These are phyloP conservation scores for Spongia lamella DNA, from an alignment of 37 sponge, comb jelly and placozoan species.

Conservation along the genomic window DNA sequence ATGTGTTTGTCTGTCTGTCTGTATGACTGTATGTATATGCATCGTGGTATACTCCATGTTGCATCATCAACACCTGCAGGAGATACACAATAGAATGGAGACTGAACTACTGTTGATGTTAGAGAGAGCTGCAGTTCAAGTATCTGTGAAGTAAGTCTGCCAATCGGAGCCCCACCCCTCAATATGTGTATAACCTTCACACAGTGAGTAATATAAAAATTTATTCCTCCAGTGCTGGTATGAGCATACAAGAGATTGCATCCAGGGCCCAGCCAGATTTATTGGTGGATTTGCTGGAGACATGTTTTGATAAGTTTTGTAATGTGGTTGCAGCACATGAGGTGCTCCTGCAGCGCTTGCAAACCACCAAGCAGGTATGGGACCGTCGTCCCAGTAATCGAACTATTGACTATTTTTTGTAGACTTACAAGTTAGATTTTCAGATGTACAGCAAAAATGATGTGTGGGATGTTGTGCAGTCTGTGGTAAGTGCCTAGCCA, in stretches of 20 bases:
- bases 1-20: no score
- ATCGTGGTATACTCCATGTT: no score
- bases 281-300: constrained; percentile 71
- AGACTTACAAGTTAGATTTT: constrained; percentile 17
- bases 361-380: constrained; percentile 44
- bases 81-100: constrained; percentile 41
- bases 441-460: constrained; percentile 61
- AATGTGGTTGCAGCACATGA: constrained; percentile 84
- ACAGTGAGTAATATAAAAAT: background rate
- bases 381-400: background rate
- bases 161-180: background rate
- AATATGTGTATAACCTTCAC: background rate
- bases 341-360: constrained; percentile 54
- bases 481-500: constrained; percentile 50
- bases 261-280: constrained; percentile 61
- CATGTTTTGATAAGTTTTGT: constrained; percentile 77
- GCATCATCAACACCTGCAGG: no score
- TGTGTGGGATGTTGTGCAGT: constrained; percentile 80
- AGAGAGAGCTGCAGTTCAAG: constrained; percentile 48
- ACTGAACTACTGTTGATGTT: constrained; percentile 58
- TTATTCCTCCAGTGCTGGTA: constrained; percentile 13
- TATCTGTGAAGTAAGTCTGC: constrained; percentile 27
- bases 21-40: background rate
- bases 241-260: background rate
- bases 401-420: background rate